Evolutionary conservation across 2,113 vertebrate genomes (phyloP).

Genomic region (Pluvianellus socialis): DNA sequence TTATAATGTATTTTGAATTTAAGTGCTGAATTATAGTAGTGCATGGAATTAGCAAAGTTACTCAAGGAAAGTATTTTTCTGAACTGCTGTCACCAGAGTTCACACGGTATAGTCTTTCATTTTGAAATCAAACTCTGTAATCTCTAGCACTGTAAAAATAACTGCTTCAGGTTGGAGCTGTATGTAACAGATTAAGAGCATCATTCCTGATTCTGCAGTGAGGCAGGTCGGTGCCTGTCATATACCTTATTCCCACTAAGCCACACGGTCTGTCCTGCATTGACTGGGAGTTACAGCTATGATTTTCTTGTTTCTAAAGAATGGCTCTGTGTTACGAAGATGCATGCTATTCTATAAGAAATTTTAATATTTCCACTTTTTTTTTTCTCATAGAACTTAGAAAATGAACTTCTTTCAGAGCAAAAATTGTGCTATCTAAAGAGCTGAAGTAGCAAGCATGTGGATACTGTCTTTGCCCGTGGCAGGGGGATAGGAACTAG

Average conservation of each 20-base stretch:
- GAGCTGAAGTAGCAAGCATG: neutral
- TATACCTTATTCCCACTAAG: neutral
- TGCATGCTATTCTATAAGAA: neutral
- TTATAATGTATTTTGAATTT: neutral
- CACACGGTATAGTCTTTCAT: neutral
- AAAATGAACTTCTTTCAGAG: neutral
- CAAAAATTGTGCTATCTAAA: neutral
- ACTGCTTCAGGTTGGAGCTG: neutral
- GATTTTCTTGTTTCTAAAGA: neutral
- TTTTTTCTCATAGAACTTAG: neutral
- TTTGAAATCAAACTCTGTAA: neutral
- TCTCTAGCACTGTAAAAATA: neutral
- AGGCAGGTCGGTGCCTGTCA: neutral
- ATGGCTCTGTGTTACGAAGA: neutral
- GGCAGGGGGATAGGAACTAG: too few relatives aligned
- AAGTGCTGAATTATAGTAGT: neutral
- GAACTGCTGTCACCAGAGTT: neutral
- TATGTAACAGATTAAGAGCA: neutral
- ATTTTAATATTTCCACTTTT: neutral
- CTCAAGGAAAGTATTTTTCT: neutral
- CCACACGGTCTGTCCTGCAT: neutral
- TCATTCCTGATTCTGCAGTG: neutral
- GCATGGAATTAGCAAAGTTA: neutral
- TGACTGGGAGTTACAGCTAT: neutral
- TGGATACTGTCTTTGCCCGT: neutral